Conservation (phyloP, 2,888 invertebrate genomes). For the Spisula solida region DNA sequence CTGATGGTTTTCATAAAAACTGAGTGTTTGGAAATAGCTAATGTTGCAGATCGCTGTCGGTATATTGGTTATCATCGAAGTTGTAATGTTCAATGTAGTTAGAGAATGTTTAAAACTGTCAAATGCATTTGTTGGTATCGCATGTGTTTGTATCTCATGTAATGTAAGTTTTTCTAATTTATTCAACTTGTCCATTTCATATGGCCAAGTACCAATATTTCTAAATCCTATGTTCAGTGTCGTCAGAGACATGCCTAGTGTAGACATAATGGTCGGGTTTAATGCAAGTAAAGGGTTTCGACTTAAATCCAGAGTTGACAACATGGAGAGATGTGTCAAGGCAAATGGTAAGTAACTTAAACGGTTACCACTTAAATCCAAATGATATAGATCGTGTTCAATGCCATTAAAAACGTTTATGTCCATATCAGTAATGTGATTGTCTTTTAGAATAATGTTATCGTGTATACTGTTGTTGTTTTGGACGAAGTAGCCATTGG, state of each 20-base stretch:
- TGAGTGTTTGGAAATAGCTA: not conserved
- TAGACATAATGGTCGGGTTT: not conserved
- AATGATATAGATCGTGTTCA: not conserved
- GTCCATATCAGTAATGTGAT: not conserved
- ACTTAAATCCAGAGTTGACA: not conserved
- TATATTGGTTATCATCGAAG: not conserved
- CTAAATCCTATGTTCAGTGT: not conserved
- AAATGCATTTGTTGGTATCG: conserved; percentile 17
- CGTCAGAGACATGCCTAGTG: not conserved
- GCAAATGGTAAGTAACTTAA: not conserved
- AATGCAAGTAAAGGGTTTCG: not conserved
- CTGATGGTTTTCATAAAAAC: not conserved
- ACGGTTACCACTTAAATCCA: not conserved
- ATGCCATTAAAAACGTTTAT: not conserved
- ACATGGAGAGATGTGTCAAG: not conserved
- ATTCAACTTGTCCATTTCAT: conserved; percentile 1
- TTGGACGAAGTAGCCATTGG: not conserved
- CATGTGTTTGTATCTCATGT: not conserved
- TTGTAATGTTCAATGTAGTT: not conserved
- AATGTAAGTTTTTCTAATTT: not conserved
- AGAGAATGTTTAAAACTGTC: conserved; percentile 19
- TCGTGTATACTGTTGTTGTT: not conserved
- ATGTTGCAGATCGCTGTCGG: conserved; percentile 7
- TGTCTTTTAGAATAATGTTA: not conserved
- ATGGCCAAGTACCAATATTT: conserved; percentile 16